Percentiles rank a stretch among this genome's conserved stretches.
Evolutionary conservation across 2,888 invertebrate species (phyloP).

Genomic region (Chouioia cunea): DNA sequence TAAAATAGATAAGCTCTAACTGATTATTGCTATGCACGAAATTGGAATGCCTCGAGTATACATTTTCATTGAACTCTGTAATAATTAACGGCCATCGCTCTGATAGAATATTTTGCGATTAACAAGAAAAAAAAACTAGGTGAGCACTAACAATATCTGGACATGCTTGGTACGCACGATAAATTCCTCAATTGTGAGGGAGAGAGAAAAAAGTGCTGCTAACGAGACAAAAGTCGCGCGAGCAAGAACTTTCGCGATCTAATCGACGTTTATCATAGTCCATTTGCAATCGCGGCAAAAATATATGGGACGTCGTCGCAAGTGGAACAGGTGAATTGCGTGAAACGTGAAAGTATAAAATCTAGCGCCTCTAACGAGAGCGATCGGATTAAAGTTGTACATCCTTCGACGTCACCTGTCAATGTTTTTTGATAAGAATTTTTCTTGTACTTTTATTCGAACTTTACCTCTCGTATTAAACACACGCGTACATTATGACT

Average conservation of each 20-base stretch:
- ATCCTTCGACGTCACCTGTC: too few relatives aligned
- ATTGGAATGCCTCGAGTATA: not conserved
- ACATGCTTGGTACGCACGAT: constrained; percentile 6
- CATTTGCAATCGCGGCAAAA: constrained; percentile 3
- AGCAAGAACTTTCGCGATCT: constrained; percentile 35
- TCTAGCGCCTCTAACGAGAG: constrained; percentile 10
- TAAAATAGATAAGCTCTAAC: not conserved
- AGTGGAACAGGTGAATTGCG: constrained; percentile 23
- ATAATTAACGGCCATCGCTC: constrained; percentile 20
- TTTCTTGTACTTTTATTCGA: too few relatives aligned
- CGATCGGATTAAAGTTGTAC: not conserved
- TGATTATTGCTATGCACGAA: not conserved
- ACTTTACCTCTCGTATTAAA: too few relatives aligned
- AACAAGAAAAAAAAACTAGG: not conserved
- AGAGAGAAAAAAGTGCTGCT: not conserved
- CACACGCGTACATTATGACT: too few relatives aligned
- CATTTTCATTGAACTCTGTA: constrained; percentile 3
- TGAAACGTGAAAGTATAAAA: constrained; percentile 27
- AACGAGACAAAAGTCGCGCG: constrained; percentile 5
- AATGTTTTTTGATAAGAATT: too few relatives aligned
- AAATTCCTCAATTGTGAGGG: constrained; percentile 16
- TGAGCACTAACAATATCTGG: constrained; percentile 16
- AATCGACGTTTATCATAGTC: constrained; percentile 24
- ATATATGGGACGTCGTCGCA: constrained; percentile 15
- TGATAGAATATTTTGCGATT: constrained; percentile 15